Evolutionary conservation across 2,113 vertebrate genomes (phyloP), one percentile per base, ranked within the genome.

Genomic region (Syrmaticus mikado): DNA sequence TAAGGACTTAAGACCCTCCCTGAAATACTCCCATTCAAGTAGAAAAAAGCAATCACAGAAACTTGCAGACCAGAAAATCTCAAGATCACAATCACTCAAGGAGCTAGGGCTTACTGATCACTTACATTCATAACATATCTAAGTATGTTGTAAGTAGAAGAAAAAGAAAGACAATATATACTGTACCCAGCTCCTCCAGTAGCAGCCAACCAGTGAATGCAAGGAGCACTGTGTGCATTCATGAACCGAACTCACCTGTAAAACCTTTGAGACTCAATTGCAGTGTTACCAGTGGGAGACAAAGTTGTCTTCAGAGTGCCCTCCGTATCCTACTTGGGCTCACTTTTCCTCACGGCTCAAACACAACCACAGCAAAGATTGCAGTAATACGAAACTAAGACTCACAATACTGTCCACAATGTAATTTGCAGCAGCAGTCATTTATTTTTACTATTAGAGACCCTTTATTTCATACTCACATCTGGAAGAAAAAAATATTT

Each of bases 1-100:
- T n/a, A n/a, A n/a, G n/a, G 61, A 68, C 41, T 89, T 77, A 79
- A 8, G 36, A 73, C 58, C 18, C 75, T 84, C 62, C 28, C 36
- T 71, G 60, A 79, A 93, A 94, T 80, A 58, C 55, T 71, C 75
- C 72, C n/a, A 93, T 61, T 80, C 67, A 71, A 70, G 64, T 82
- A 46, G 92, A 74, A 86, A 43, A 93, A 89, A 86, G 55, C 78
- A 96, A 92, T 89, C 89, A 92, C 46, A 61, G 57, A 75, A 65
- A 85, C 50, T 57, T 25, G 2, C 75, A 94, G 91, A 94, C 75
- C 89, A 96, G 92, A 95, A 95, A 94, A 96, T 93, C 87, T 79
- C 32, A 89, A 65, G 92, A 87, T 92, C 55, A 55, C 67, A 89
- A 34, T 83, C 85, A 81, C 20, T 92, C 75, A 77, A 93, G 89